Evolutionary conservation across 2,888 invertebrate genomes (phyloP).

Genomic region (Pristionchus maxplancki): DNA sequence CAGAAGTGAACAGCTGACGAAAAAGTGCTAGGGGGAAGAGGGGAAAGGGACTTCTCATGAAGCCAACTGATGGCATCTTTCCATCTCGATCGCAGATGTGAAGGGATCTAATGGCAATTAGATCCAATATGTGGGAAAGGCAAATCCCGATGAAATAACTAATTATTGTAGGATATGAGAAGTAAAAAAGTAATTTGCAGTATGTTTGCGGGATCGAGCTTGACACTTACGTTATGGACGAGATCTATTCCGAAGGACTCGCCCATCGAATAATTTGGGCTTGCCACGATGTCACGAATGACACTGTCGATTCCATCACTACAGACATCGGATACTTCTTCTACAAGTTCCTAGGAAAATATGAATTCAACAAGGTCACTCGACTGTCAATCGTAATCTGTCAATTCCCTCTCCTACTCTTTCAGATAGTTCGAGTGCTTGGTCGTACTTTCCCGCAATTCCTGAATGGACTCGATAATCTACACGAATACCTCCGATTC

Average conservation of each 20-base stretch:
- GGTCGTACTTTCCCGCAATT: constrained; percentile 76
- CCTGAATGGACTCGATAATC: constrained; percentile 75
- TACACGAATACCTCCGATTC: constrained; percentile 73
- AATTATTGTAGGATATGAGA: too few relatives aligned
- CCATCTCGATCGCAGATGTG: not conserved
- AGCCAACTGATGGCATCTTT: not conserved
- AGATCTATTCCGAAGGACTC: constrained; percentile 66
- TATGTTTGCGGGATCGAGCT: constrained; percentile 67
- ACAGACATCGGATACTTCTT: constrained; percentile 64
- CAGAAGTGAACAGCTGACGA: constrained; percentile 35
- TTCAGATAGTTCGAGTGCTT: constrained; percentile 71
- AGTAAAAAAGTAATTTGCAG: constrained; percentile 57
- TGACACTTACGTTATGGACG: constrained; percentile 63
- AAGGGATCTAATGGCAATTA: constrained; percentile 4
- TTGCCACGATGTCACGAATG: constrained; percentile 66
- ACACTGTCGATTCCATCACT: constrained; percentile 55
- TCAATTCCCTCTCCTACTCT: not conserved
- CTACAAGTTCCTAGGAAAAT: constrained; percentile 67
- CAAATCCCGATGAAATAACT: not conserved
- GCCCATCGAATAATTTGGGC: constrained; percentile 70
- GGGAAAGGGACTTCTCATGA: not conserved
- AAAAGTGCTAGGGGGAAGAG: not conserved
- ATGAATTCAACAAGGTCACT: constrained; percentile 68
- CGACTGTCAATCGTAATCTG: not conserved
- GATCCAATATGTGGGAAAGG: not conserved